phyloP scores from a whole-genome alignment of 2,113 vertebrate genomes.

The Mus musculus region GRCm39 chr16:88924001-88924500 shows the following conservation, averaged over 20 bases:
- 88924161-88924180: too few species aligned
- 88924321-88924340: background rate
- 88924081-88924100: background rate
- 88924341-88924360: background rate
- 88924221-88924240: background rate
- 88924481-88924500: background rate
- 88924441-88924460: background rate
- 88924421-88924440: background rate
- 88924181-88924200: background rate
- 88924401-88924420: background rate
- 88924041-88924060: background rate
- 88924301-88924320: background rate
- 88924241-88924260: background rate
- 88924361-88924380: background rate
- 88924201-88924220: background rate
- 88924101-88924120: too few species aligned
- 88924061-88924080: background rate
- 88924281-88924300: background rate
- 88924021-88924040: background rate
- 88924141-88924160: too few species aligned
- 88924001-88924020: background rate
- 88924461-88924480: background rate
- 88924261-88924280: background rate
- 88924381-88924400: background rate
- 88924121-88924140: too few species aligned